Percentiles rank a stretch among this genome's conserved stretches.
Conservation (phyloP, 2,888 invertebrate species). For the Idaea straminata region DNA sequence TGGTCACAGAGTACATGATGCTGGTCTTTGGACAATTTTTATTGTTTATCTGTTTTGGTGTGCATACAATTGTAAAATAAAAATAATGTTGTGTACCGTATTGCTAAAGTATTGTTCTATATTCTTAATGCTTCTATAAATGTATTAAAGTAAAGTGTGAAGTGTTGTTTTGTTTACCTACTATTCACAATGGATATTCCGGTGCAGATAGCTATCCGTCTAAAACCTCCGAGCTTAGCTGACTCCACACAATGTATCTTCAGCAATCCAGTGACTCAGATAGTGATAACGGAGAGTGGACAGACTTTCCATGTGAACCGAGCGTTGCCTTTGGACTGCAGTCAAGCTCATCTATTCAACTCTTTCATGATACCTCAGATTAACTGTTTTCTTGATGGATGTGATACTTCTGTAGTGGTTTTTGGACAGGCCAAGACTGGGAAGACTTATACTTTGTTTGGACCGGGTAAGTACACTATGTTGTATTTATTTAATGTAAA, state of each 20-base stretch:
- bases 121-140: background rate
- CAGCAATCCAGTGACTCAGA: constrained; percentile 80
- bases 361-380: constrained; percentile 84
- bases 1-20: too few relatives aligned
- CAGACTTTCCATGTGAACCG: constrained; percentile 78
- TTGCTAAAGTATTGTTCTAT: background rate
- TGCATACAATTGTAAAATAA: background rate
- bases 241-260: constrained; percentile 81
- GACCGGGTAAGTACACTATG: constrained; percentile 76
- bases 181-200: constrained; percentile 82
- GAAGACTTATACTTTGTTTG: constrained; percentile 87
- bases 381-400: constrained; percentile 85
- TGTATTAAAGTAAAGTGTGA: background rate
- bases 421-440: constrained; percentile 85
- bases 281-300: constrained; percentile 80
- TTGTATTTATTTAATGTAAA: background rate
- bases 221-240: constrained; percentile 80
- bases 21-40: background rate
- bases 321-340: constrained; percentile 79
- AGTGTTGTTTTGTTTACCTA: background rate
- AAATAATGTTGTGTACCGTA: background rate
- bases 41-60: background rate
- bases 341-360: constrained; percentile 82
- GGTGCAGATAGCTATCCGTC: constrained; percentile 85
- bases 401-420: constrained; percentile 86